phyloP scores from a whole-genome alignment of 2,888 invertebrate species.

The Eristalis arbustorum region DNA sequence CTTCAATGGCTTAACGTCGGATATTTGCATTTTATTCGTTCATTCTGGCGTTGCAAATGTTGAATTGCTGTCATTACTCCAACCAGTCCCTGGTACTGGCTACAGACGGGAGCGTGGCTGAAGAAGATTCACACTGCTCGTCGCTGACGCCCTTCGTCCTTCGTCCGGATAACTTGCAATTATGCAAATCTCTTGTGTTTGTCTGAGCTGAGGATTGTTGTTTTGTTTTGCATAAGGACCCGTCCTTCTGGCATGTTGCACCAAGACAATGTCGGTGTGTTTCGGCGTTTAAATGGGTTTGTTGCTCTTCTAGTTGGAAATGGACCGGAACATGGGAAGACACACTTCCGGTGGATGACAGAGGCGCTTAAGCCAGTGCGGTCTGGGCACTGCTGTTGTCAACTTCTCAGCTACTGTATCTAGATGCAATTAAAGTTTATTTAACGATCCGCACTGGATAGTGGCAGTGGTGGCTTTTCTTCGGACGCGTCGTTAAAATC shows the following conservation, averaged over 20 bases:
- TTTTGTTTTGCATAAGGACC: not conserved
- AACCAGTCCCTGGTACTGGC: not conserved
- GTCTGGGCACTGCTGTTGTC: not conserved
- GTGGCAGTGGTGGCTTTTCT: not conserved
- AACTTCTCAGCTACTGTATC: not conserved
- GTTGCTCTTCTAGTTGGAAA: not conserved
- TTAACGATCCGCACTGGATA: not conserved
- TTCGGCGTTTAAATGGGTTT: not conserved
- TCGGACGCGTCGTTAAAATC: slow-evolving; percentile 12
- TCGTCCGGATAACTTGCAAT: slow-evolving; percentile 14
- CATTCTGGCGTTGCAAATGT: slow-evolving; percentile 28
- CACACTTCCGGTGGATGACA: not conserved
- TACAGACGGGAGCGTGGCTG: not conserved
- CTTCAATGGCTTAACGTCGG: not conserved
- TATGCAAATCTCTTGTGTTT: slow-evolving; percentile 40
- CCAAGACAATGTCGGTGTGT: not conserved
- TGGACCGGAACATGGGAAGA: not conserved
- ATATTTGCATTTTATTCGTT: slow-evolving; percentile 46
- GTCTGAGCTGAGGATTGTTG: not conserved
- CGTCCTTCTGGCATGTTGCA: not conserved
- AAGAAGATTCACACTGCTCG: not conserved
- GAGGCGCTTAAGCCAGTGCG: slow-evolving; percentile 5
- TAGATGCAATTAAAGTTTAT: slow-evolving; percentile 29
- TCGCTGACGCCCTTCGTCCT: no score
- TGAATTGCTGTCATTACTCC: slow-evolving; percentile 2